phyloP scores from a whole-genome alignment of 2,888 invertebrate genomes.

The Nomada fabriciana region DNA sequence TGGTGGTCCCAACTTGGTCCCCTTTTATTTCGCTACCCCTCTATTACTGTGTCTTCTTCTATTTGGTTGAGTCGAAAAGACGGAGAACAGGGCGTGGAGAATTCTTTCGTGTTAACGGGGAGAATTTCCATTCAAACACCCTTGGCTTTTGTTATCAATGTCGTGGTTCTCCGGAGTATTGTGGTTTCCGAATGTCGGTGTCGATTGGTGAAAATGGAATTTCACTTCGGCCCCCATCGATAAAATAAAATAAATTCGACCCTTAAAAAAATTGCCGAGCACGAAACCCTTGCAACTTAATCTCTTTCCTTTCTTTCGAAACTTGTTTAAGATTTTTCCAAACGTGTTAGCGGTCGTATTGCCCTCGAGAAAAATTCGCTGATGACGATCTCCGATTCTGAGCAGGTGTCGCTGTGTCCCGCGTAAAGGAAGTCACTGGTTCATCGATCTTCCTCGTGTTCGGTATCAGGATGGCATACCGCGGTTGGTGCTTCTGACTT shows the following conservation, averaged over 20 bases:
- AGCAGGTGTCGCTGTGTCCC: constrained; percentile 37
- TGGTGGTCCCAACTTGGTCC: constrained; percentile 3
- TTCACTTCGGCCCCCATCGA: not conserved
- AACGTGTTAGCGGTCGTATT: not conserved
- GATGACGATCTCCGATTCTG: not conserved
- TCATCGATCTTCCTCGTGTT: constrained; percentile 55
- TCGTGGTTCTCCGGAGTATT: constrained; percentile 25
- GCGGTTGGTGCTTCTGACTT: constrained; percentile 44
- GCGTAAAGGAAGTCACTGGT: constrained; percentile 39
- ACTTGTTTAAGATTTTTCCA: not conserved
- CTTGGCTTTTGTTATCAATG: constrained; percentile 29
- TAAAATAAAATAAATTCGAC: no score
- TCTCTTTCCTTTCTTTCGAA: not conserved
- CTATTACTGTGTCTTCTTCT: not conserved
- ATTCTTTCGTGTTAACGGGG: constrained; percentile 28
- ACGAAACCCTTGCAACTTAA: not conserved
- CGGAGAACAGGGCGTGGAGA: not conserved
- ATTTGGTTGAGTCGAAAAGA: not conserved
- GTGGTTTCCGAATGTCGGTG: constrained; percentile 28
- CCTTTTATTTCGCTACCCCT: not conserved
- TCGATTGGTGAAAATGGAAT: constrained; percentile 28
- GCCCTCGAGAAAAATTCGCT: not conserved
- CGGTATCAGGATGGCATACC: constrained; percentile 55
- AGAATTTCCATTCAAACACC: constrained; percentile 45
- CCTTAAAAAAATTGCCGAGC: no score